These are phyloP conservation scores for Rhizomys pruinosus DNA, from an alignment of 2,113 vertebrate genomes.

Conservation along the genomic window DNA sequence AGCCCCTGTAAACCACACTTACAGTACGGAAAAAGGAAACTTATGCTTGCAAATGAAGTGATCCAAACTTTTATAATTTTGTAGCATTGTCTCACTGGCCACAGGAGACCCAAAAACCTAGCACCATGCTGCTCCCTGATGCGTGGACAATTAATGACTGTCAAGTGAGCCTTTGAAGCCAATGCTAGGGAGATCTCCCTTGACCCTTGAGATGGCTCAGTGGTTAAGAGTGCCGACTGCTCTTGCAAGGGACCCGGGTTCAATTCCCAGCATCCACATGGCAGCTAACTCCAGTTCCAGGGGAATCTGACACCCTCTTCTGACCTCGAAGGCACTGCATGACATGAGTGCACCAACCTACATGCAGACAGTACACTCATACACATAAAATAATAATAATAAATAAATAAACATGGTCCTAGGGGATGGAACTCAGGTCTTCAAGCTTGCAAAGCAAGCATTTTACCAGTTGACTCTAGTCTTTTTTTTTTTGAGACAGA, in stretches of 20 bases:
- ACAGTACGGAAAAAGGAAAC: conserved; percentile 24
- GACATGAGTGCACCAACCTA: too few species aligned
- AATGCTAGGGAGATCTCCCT: background rate
- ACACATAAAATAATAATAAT: too few species aligned
- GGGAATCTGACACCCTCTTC: too few species aligned
- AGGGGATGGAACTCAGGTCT: background rate
- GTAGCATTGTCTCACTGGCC: background rate
- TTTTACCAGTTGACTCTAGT: background rate
- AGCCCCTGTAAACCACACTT: conserved; percentile 16
- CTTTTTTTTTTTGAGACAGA: background rate
- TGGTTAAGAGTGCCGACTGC: too few species aligned
- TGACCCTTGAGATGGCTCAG: background rate
- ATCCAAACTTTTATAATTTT: background rate
- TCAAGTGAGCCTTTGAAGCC: conserved; percentile 33
- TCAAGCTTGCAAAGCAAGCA: background rate
- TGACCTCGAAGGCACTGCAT: too few species aligned
- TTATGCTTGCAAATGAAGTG: background rate
- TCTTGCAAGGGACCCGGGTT: too few species aligned
- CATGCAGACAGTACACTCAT: too few species aligned
- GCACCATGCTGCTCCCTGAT: background rate
- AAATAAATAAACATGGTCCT: too few species aligned
- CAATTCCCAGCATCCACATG: too few species aligned
- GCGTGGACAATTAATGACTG: conserved; percentile 30
- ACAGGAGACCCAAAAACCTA: background rate
- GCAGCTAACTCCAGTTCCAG: too few species aligned